Evolutionary conservation across 2,888 invertebrate species (phyloP).

Genomic region (Drosophila koepferae): DNA sequence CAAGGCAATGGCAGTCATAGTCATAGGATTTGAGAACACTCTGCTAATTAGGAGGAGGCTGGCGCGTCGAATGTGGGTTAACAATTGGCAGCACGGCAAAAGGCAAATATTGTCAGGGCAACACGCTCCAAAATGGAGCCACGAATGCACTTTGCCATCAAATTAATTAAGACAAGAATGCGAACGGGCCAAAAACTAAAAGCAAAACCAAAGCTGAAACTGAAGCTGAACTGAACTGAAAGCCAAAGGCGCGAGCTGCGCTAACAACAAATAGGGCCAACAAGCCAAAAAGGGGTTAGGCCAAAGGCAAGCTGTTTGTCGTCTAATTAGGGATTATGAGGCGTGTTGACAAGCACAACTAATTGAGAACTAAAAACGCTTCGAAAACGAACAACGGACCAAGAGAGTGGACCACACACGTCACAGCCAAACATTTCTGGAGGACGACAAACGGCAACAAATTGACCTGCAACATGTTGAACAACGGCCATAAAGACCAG

Average conservation of each 20-base stretch:
- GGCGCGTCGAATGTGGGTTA: conserved; percentile 68
- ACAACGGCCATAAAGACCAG: conserved; percentile 66
- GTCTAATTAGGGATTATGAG: conserved; percentile 75
- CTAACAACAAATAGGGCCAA: conserved; percentile 7
- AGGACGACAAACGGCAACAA: conserved; percentile 62
- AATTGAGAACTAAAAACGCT: conserved; percentile 28
- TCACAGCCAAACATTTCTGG: conserved; percentile 17
- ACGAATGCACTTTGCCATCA: conserved; percentile 68
- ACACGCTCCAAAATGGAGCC: conserved; percentile 33
- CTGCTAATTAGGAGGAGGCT: conserved; percentile 70
- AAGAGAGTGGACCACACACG: conserved; percentile 54
- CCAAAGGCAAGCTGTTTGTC: conserved; percentile 17
- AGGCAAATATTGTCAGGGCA: conserved; percentile 43
- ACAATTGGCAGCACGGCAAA: conserved; percentile 34
- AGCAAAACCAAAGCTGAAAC: conserved; percentile 19
- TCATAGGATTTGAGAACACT: conserved; percentile 59
- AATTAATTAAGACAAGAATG: conserved; percentile 73
- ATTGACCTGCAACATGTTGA: conserved; percentile 78
- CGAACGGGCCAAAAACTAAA: conserved; percentile 35
- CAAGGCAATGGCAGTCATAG: conserved; percentile 18
- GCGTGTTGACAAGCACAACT: conserved; percentile 29
- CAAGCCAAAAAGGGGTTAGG: conserved; percentile 5
- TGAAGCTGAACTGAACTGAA: too few species aligned
- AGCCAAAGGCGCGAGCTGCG: conserved; percentile 5
- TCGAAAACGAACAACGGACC: neutral